A percentile compares a stretch with the other conserved stretches of the same genome.
Conservation (phyloP, 2,113 vertebrate genomes). For the Neolamprologus variostigma region DNA sequence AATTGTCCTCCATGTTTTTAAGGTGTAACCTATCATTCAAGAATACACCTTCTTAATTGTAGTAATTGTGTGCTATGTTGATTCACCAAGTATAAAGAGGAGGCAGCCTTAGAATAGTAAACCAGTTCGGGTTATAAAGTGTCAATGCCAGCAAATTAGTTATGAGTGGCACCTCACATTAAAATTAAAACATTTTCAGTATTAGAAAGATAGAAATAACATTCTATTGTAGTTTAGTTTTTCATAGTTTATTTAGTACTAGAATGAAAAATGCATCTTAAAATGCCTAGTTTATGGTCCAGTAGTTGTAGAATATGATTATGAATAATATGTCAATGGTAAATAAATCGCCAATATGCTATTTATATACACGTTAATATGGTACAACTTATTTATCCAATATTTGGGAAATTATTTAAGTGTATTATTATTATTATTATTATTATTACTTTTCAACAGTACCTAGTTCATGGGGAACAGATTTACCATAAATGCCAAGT, state of each 20-base stretch:
- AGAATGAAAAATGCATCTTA: neutral
- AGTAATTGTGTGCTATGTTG: neutral
- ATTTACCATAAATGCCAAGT: neutral
- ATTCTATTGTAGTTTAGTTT: neutral
- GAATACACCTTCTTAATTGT: neutral
- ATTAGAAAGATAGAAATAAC: neutral
- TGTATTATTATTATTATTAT: too few relatives aligned
- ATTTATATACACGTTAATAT: neutral
- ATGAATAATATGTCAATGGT: neutral
- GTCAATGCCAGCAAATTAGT: neutral
- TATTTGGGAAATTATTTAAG: neutral
- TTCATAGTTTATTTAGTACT: neutral
- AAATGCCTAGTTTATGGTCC: neutral
- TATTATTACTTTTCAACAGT: neutral
- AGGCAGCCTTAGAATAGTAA: neutral
- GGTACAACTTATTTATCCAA: neutral
- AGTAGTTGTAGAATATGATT: neutral
- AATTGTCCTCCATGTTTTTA: neutral
- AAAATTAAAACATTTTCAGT: neutral
- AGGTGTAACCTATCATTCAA: neutral
- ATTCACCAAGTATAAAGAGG: neutral
- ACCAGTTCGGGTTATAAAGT: neutral
- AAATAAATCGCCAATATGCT: neutral
- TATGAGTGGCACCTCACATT: neutral
- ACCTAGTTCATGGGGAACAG: neutral